Conservation (phyloP, 2,113 vertebrate species). For the Recurvirostra avosetta region DNA sequence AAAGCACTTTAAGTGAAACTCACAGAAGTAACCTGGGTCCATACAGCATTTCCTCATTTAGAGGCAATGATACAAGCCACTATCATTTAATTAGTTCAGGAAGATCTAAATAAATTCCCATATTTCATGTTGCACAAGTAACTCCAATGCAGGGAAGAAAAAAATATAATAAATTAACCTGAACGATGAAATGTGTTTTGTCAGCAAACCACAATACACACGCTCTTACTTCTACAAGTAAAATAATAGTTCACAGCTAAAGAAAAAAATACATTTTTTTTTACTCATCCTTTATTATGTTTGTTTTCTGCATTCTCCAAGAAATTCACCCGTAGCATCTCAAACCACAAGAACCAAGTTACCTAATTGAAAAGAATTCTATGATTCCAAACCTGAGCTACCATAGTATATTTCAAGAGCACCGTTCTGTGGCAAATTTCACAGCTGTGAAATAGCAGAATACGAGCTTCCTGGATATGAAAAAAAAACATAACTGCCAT, state of each 20-base stretch:
- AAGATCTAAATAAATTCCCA: neutral
- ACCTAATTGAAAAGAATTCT: neutral
- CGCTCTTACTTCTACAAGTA: accelerated
- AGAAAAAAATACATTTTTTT: neutral
- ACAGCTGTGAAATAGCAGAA: neutral
- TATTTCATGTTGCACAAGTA: neutral
- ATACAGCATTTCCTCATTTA: neutral
- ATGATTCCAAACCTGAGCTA: neutral
- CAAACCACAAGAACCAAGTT: neutral
- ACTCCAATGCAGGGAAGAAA: neutral
- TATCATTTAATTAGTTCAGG: neutral
- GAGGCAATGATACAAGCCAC: neutral
- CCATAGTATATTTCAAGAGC: neutral
- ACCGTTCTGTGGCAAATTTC: neutral
- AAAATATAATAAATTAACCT: neutral
- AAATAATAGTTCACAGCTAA: neutral
- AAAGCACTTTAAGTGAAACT: neutral
- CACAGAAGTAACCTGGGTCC: neutral
- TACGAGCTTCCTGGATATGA: neutral
- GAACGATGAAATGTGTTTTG: neutral
- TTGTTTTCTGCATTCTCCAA: neutral
- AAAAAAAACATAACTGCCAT: neutral
- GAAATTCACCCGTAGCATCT: neutral
- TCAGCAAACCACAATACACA: neutral
- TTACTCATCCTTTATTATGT: neutral